Evolutionary conservation across 2,888 invertebrate species (phyloP), one percentile per base, ranked within the genome.

Genomic region (Microctonus brassicae): DNA sequence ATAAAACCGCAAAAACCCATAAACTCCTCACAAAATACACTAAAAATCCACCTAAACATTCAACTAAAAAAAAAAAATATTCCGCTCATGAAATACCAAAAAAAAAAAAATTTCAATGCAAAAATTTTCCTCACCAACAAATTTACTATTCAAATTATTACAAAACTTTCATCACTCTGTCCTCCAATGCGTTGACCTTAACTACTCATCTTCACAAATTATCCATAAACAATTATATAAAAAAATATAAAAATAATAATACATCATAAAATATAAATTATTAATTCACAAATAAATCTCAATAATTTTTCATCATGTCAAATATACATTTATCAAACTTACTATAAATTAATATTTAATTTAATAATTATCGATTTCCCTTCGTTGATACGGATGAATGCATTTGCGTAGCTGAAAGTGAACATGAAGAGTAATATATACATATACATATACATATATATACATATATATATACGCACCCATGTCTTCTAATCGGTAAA

Each of bases 1-100:
- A 79, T 74, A 82, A 82, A 7, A 33, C 3, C 33, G 81, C 83
- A 80, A 82, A 82, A 79, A 82, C 81, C 82, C 81, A 75, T 73
- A 76, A 76, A 66, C 13, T 39, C 13, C 13, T 39, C 39, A 39
- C n/a, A n/a, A n/a, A n/a, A n/a, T n/a, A n/a, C n/a, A n/a, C n/a
- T n/a, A n/a, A n/a, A n/a, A n/a, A n/a, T n/a, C n/a, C n/a, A n/a
- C n/a, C n/a, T n/a, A n/a, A n/a, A n/a, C n/a, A n/a, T n/a, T n/a
- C n/a, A n/a, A n/a, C n/a, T n/a, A n/a, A n/a, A n/a, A n/a, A n/a
- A n/a, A n/a, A n/a, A n/a, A n/a, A n/a, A n/a, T n/a, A n/a, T n/a
- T n/a, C n/a, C n/a, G n/a, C n/a, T n/a, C n/a, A n/a, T n/a, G n/a
- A n/a, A n/a, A n/a, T n/a, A n/a, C n/a, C n/a, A n/a, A n/a, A n/a